Evolutionary conservation across 2,888 invertebrate species (phyloP), one percentile per base, ranked within the genome.

Genomic region (Drosophila merina): DNA sequence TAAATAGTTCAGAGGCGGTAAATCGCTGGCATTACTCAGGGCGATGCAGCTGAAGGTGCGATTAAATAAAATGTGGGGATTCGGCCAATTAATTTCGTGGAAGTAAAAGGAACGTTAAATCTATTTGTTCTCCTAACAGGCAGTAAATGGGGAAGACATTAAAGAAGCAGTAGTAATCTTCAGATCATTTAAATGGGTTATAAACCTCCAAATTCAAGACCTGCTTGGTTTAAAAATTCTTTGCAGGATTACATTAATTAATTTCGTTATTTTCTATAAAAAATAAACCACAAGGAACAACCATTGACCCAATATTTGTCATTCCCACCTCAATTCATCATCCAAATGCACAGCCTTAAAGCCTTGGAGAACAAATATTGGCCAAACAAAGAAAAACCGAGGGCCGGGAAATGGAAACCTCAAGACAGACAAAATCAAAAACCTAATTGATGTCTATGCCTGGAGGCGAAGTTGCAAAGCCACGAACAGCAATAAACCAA

Each of bases 401-500:
- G 28, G n/a, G 40, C 14, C 12, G 28, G 42, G 25, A 55, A 68
- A 67, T 49, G 40, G 49, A 75, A 76, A 74, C 64, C 74, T 50
- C 74, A 63, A 81, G 79, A 73, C 75, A 79, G 77, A 68, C 79
- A 77, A 75, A 79, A 79, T 77, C 79, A 82, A 75, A 68, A 76
- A 69, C 83, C 74, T 82, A 81, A 81, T 85, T 82, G 86, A 81
- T 82, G 81, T 68, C 72, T 77, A 58, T 63, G 52, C 54, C 73
- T 73, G 50, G 64, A 52, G 75, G 57, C 47, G 14, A 51, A 48
- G 74, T 59, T 71, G 60, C 71, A 79, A 75, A 81, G 80, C 74
- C 79, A 75, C 77, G 75, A 85, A 82, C 85, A 75, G 85, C 81
- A 79, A 79, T 81, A 81, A 81, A 75, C 68, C 44, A 44, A 75